phyloP scores from a whole-genome alignment of 2,797 vertebrate genomes.

The Gymnothorax reevesii region DNA sequence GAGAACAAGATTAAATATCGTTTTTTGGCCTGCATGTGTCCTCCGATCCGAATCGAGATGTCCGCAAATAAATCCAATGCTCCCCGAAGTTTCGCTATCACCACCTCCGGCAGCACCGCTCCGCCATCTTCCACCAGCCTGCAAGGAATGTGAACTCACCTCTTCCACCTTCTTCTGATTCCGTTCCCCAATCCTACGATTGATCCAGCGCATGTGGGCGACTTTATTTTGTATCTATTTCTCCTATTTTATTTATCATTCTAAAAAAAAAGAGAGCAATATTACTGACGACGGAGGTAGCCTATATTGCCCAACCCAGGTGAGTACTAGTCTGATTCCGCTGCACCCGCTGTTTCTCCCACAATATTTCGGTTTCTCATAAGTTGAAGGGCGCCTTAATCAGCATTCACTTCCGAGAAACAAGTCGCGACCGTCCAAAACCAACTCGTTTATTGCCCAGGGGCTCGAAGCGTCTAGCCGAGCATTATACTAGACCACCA shows the following conservation, averaged over 20 bases:
- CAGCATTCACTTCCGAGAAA: neutral
- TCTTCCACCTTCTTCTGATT: constrained; percentile 84
- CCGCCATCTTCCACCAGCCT: constrained; percentile 92
- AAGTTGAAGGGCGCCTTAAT: constrained; percentile 9
- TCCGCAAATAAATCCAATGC: constrained; percentile 77
- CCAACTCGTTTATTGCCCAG: constrained; percentile 6
- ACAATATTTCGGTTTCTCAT: neutral
- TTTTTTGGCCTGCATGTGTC: constrained; percentile 99
- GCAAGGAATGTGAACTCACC: constrained; percentile 81
- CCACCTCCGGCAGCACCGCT: constrained; percentile 82
- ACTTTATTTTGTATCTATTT: constrained; percentile 76
- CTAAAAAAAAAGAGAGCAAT: constrained; percentile 19
- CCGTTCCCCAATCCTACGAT: constrained; percentile 86
- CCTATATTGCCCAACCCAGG: neutral
- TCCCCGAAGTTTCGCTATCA: constrained; percentile 79
- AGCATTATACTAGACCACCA: neutral
- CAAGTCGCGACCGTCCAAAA: constrained; percentile 3
- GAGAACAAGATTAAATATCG: constrained; percentile 94
- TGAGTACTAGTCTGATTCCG: neutral
- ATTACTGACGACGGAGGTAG: neutral
- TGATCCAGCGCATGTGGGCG: constrained; percentile 97
- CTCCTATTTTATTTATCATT: constrained; percentile 73
- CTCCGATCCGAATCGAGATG: constrained; percentile 78
- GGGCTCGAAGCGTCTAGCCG: constrained; percentile 5
- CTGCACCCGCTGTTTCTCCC: constrained; percentile 22